Evolutionary conservation across 1,140 invertebrate genomes (phyloP).

Genomic region (Dysdera silvatica): DNA sequence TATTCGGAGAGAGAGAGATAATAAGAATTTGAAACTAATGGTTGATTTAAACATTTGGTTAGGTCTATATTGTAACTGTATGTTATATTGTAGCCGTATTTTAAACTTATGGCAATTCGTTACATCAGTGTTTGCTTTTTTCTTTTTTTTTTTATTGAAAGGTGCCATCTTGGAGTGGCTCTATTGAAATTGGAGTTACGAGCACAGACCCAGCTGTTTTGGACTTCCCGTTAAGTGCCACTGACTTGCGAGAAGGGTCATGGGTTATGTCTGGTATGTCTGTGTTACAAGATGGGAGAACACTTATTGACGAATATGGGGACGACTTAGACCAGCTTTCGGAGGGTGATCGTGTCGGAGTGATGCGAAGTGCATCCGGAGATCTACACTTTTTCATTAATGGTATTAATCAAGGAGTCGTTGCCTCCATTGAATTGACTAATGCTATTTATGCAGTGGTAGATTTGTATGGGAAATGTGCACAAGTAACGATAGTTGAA

Average conservation of each 20-base stretch:
- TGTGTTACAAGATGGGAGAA: constrained; percentile 71
- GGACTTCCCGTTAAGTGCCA: constrained; percentile 71
- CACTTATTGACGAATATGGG: constrained; percentile 73
- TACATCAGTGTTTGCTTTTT: neutral
- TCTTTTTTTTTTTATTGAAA: constrained; percentile 37
- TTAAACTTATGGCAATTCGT: neutral
- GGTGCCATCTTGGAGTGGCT: constrained; percentile 78
- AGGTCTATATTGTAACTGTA: neutral
- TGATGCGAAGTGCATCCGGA: constrained; percentile 69
- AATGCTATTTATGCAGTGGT: constrained; percentile 70
- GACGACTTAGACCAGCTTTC: constrained; percentile 67
- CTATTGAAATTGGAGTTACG: constrained; percentile 84
- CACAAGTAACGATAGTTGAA: constrained; percentile 61
- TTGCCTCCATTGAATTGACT: constrained; percentile 68
- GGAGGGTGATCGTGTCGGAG: constrained; percentile 75
- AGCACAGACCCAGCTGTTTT: constrained; percentile 70
- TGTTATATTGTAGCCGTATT: neutral
- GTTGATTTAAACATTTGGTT: neutral
- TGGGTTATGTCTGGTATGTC: constrained; percentile 80
- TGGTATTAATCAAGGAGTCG: constrained; percentile 76
- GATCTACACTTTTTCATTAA: constrained; percentile 85
- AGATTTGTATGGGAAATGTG: constrained; percentile 86
- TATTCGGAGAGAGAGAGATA: neutral
- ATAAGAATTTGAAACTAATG: neutral
- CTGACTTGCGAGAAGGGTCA: constrained; percentile 70